These are phyloP conservation scores for Eulithis testata DNA, from an alignment of 2,888 invertebrate genomes.

Conservation along the genomic window DNA sequence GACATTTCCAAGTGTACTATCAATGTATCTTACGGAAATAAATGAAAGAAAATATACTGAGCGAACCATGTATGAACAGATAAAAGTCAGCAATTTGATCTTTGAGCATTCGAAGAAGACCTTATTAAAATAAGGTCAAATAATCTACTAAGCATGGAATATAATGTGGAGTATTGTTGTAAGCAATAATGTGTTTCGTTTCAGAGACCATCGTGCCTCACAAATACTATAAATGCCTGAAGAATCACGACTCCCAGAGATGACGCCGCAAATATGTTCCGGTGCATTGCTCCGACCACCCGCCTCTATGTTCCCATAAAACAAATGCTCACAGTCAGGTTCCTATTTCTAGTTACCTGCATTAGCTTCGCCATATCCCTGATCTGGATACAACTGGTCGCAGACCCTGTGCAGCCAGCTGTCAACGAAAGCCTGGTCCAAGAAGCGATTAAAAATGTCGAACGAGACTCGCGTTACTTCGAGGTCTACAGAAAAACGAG, in stretches of 20 bases:
- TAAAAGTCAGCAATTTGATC: too few species aligned
- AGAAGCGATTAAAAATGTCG: constrained; percentile 65
- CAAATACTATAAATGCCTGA: constrained; percentile 39
- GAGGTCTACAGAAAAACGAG: constrained; percentile 63
- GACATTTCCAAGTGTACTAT: too few species aligned
- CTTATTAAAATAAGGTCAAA: too few species aligned
- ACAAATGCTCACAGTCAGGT: constrained; percentile 53
- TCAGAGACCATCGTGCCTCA: constrained; percentile 25
- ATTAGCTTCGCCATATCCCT: constrained; percentile 56
- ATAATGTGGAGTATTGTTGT: too few species aligned
- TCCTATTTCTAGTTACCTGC: constrained; percentile 57
- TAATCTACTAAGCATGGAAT: too few species aligned
- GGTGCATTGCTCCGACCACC: constrained; percentile 25
- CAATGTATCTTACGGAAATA: too few species aligned
- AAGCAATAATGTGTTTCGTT: constrained; percentile 14
- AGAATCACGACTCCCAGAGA: constrained; percentile 43
- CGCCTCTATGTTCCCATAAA: constrained; percentile 40
- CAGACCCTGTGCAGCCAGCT: constrained; percentile 37
- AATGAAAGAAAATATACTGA: too few species aligned
- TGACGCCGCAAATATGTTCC: constrained; percentile 48
- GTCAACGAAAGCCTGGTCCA: constrained; percentile 52
- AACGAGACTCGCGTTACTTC: constrained; percentile 61
- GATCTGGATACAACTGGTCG: constrained; percentile 56
- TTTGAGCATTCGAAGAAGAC: too few species aligned
- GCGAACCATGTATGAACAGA: too few species aligned